phyloP scores from a whole-genome alignment of 1,140 invertebrate genomes.

The Periplaneta americana region DNA sequence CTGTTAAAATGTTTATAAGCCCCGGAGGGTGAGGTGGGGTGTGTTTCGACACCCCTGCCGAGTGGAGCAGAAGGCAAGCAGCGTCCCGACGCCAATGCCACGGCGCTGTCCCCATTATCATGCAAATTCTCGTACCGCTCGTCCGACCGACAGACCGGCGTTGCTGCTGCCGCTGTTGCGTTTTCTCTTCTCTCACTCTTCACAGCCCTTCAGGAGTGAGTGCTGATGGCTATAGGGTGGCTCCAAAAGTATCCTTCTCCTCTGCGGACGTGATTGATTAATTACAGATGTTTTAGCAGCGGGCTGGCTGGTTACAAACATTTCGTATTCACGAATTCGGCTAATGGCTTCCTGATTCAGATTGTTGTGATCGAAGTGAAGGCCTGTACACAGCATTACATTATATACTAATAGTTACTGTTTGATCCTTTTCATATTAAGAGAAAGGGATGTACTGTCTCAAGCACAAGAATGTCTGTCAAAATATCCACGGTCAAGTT shows the following conservation, averaged over 20 bases:
- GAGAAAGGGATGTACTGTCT: too few species aligned
- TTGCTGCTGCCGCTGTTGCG: neutral
- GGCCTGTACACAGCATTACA: too few species aligned
- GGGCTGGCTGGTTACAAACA: neutral
- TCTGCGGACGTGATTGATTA: too few species aligned
- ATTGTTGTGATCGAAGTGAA: too few species aligned
- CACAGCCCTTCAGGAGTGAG: neutral
- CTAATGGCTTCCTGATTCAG: too few species aligned
- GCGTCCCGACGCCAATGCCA: neutral
- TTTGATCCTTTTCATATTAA: too few species aligned
- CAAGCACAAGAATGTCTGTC: too few species aligned
- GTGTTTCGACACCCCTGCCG: neutral
- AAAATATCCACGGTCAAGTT: too few species aligned
- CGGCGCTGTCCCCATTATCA: neutral
- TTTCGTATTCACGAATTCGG: too few species aligned
- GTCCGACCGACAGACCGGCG: neutral
- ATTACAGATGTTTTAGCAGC: neutral
- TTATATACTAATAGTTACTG: too few species aligned
- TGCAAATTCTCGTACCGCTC: neutral
- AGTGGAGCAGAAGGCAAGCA: neutral
- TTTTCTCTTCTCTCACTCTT: neutral
- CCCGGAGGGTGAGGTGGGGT: neutral
- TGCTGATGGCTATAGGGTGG: neutral
- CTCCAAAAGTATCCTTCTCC: neutral
- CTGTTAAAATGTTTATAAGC: too few species aligned